phyloP scores from a whole-genome alignment of 2,797 vertebrate genomes.

The Sebastes steindachneri region DNA sequence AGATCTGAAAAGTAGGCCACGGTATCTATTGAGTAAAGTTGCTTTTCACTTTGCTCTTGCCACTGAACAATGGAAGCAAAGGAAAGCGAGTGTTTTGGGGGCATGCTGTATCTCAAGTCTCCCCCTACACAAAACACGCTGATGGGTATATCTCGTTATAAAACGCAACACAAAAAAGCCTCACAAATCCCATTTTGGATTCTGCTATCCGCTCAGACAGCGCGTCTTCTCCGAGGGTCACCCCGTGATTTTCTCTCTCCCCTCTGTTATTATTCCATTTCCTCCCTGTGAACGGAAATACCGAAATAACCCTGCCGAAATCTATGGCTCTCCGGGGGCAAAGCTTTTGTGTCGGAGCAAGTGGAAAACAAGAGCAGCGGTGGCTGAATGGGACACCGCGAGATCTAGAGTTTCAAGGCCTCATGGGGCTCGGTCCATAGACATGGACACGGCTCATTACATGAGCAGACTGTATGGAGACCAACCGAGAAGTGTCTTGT shows the following conservation, averaged over 20 bases:
- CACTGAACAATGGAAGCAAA: neutral
- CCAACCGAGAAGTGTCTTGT: slow-evolving; percentile 27
- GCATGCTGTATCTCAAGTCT: neutral
- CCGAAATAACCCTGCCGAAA: slow-evolving; percentile 80
- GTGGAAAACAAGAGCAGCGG: slow-evolving; percentile 72
- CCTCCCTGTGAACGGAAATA: slow-evolving; percentile 79
- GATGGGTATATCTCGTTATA: slow-evolving; percentile 31
- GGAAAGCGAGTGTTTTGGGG: neutral
- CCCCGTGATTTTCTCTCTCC: slow-evolving; percentile 66
- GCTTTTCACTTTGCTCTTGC: neutral
- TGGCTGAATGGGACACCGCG: slow-evolving; percentile 60
- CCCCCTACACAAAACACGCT: slow-evolving; percentile 8
- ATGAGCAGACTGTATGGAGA: slow-evolving; percentile 35
- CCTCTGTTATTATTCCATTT: slow-evolving; percentile 84
- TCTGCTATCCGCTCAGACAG: slow-evolving; percentile 20
- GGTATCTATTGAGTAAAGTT: slow-evolving; percentile 4
- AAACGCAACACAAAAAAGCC: slow-evolving; percentile 1
- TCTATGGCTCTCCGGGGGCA: slow-evolving; percentile 79
- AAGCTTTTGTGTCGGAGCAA: slow-evolving; percentile 75
- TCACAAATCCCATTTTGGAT: slow-evolving; percentile 17
- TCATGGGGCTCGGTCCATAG: slow-evolving; percentile 43
- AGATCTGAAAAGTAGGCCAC: slow-evolving; percentile 36
- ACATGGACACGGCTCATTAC: slow-evolving; percentile 66
- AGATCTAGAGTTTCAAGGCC: slow-evolving; percentile 68
- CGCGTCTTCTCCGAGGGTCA: slow-evolving; percentile 47